Evolutionary conservation across 2,113 vertebrate genomes (phyloP), one percentile per base, ranked within the genome.

Genomic region (Nansenia antarctica): DNA sequence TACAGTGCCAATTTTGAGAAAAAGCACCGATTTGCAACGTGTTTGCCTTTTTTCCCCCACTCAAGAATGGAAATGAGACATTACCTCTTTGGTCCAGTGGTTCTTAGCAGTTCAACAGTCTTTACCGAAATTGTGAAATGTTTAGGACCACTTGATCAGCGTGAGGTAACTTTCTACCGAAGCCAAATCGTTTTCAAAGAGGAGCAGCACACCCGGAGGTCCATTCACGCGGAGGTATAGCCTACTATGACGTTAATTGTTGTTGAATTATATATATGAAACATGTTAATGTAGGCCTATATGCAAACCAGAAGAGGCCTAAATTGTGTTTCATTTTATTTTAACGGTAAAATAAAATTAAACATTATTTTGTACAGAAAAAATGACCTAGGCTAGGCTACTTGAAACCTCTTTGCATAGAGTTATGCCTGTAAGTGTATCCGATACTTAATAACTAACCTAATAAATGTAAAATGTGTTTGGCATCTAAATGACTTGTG

Each of bases 51-150:
- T 30, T 29, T 27, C 18, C 15, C 55, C 18, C n/a, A n/a, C n/a
- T n/a, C 15, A 58, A 30, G 27, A n/a, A 30, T 15, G 11, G 12
- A 1, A 52, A 12, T 6, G 42, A 91, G 42, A 91, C 88, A 84
- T 81, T 67, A 81, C 74, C 74, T 68, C 60, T 79, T 82, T 90
- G 93, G 91, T 89, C 81, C 83, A 95, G 94, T 94, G 94, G 94
- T 94, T 94, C 94, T 94, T 86, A 91, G 91, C 93, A 94, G 93
- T 94, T 94, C 94, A 94, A 94, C 94, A 94, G 94, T 94, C 92
- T 92, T 86, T 94, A 90, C 84, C 87, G 84, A 91, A 93, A 94
- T 94, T 94, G 94, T 94, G 94, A 94, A 94, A 94, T 94, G 93
- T 94, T 94, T 94, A 94, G 94, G 93, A 94, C 94, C 93, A 94